Percentiles rank a stretch among this genome's conserved stretches.
phyloP scores from a whole-genome alignment of 2,797 vertebrate genomes.

The Xerus rutilus region DNA sequence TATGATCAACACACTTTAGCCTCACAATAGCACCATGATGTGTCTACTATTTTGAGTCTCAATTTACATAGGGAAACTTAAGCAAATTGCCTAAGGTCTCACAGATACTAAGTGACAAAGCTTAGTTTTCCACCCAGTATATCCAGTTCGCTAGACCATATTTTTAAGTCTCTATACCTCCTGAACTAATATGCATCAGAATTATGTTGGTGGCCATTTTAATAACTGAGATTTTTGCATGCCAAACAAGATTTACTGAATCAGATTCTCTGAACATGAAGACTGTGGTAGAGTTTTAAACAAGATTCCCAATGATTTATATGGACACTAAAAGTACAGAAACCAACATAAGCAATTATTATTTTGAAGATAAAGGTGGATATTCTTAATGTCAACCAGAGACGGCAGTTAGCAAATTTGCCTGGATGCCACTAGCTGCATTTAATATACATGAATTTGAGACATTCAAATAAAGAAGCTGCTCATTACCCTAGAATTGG shows the following conservation, averaged over 20 bases:
- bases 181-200: not conserved
- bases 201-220: not conserved
- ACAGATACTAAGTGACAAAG: not conserved
- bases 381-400: not conserved
- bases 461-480: not conserved
- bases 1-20: not conserved
- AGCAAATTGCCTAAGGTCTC: not conserved
- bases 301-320: not conserved
- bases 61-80: not conserved
- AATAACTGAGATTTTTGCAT: not conserved
- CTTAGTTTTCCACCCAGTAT: not conserved
- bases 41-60: not conserved
- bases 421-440: not conserved
- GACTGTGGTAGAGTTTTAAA: not conserved
- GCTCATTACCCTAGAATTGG: not conserved
- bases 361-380: not conserved
- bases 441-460: not conserved
- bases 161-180: not conserved
- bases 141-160: not conserved
- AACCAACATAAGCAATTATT: not conserved
- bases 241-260: not conserved
- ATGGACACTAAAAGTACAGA: not conserved
- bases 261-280: not conserved
- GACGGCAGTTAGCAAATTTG: not conserved
- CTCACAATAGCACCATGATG: not conserved